phyloP scores from a whole-genome alignment of 92 coral and sea anemone species.

The Montipora capitata region DNA sequence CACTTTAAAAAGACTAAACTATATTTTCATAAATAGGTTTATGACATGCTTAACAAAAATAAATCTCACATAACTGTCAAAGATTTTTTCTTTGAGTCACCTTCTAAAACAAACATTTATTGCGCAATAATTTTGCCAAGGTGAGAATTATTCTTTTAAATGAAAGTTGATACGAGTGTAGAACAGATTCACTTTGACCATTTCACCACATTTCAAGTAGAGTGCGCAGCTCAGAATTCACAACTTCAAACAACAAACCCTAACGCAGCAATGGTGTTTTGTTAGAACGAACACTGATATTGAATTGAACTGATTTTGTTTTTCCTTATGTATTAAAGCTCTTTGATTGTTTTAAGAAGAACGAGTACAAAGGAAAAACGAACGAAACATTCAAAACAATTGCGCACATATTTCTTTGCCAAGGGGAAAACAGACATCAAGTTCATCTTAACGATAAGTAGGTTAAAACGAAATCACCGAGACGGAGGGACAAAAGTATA shows the following conservation, averaged over 20 bases:
- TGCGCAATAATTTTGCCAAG: slow-evolving; percentile 13
- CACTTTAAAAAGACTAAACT: no score
- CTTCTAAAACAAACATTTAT: slow-evolving; percentile 1
- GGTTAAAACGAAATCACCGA: neutral
- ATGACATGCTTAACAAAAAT: no score
- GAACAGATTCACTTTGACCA: neutral
- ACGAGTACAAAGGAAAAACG: neutral
- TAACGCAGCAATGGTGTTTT: neutral
- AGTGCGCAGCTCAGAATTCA: neutral
- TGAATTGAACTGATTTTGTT: neutral
- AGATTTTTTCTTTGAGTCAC: no score
- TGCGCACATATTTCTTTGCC: slow-evolving; percentile 13
- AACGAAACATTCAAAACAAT: slow-evolving; percentile 11
- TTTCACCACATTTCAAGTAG: neutral
- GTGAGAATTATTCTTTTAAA: neutral
- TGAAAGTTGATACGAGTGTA: neutral
- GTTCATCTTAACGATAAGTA: neutral
- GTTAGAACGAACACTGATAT: neutral
- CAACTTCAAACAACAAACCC: neutral
- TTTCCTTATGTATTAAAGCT: neutral
- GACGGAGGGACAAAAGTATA: neutral
- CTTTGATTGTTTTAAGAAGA: slow-evolving; percentile 8
- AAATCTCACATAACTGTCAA: no score
- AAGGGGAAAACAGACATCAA: neutral
- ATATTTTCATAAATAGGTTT: no score